Conservation (phyloP, 2,113 vertebrate species). For the Oenanthe melanoleuca region DNA sequence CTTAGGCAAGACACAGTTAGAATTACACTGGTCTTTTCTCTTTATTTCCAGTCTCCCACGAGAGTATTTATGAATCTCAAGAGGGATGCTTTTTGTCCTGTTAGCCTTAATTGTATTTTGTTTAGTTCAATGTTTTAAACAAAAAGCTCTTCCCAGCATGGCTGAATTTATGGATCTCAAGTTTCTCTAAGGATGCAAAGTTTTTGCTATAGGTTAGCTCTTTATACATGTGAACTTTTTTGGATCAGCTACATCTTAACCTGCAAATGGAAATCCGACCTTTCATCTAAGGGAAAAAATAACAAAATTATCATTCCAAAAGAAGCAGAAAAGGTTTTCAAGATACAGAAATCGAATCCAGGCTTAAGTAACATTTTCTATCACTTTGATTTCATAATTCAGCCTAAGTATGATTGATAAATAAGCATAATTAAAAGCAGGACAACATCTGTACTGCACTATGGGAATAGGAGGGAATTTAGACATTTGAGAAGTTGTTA, state of each 20-base stretch:
- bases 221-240: neutral
- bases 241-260: neutral
- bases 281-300: neutral
- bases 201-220: neutral
- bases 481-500: slow-evolving; percentile 56
- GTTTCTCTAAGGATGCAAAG: slow-evolving; percentile 7
- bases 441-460: slow-evolving; percentile 60
- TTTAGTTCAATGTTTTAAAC: slow-evolving; percentile 57
- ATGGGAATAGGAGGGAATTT: slow-evolving; percentile 5
- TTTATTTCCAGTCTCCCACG: slow-evolving; percentile 27
- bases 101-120: slow-evolving; percentile 62
- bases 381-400: slow-evolving; percentile 15
- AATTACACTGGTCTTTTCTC: slow-evolving; percentile 32
- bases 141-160: slow-evolving; percentile 22
- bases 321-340: neutral
- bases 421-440: slow-evolving; percentile 60
- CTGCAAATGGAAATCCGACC: neutral
- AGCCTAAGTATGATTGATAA: slow-evolving; percentile 40
- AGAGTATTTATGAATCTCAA: slow-evolving; percentile 52
- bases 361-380: neutral
- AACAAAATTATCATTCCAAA: neutral
- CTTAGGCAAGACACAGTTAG: slow-evolving; percentile 25
- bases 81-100: slow-evolving; percentile 39
- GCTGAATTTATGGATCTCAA: slow-evolving; percentile 8
- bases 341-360: neutral